phyloP scores from a whole-genome alignment of 2,888 invertebrate species.

The Pteria penguin region DNA sequence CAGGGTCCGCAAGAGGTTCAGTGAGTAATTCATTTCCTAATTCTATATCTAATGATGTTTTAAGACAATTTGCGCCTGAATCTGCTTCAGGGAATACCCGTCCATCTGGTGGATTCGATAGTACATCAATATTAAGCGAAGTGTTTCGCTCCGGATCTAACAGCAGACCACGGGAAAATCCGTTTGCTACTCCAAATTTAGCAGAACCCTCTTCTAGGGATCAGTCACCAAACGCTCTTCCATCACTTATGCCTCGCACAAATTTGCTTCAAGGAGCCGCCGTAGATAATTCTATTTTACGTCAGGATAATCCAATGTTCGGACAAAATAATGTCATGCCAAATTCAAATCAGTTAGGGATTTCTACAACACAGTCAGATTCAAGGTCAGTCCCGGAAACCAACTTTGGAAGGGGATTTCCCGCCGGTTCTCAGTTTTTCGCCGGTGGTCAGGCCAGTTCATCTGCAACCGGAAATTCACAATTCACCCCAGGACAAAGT shows the following conservation, averaged over 20 bases:
- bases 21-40: background rate
- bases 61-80: background rate
- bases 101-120: background rate
- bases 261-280: background rate
- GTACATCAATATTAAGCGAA: slow-evolving; percentile 1
- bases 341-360: background rate
- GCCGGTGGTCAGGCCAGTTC: background rate
- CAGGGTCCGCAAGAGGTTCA: background rate
- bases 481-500: background rate
- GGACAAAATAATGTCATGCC: background rate
- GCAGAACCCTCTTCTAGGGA: too few species aligned
- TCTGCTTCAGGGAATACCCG: too few species aligned
- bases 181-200: background rate
- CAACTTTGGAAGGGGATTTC: background rate
- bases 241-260: background rate
- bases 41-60: background rate
- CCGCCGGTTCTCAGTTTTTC: background rate
- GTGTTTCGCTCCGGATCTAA: slow-evolving; percentile 1
- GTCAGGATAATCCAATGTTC: background rate
- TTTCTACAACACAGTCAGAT: background rate
- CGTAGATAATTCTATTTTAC: background rate
- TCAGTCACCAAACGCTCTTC: background rate
- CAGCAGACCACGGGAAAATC: background rate
- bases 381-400: background rate
- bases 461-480: background rate